Percentiles rank a stretch among this genome's conserved stretches.
These are phyloP conservation scores for Actias luna DNA, from an alignment of 2,888 invertebrate genomes.

Conservation along the genomic window DNA sequence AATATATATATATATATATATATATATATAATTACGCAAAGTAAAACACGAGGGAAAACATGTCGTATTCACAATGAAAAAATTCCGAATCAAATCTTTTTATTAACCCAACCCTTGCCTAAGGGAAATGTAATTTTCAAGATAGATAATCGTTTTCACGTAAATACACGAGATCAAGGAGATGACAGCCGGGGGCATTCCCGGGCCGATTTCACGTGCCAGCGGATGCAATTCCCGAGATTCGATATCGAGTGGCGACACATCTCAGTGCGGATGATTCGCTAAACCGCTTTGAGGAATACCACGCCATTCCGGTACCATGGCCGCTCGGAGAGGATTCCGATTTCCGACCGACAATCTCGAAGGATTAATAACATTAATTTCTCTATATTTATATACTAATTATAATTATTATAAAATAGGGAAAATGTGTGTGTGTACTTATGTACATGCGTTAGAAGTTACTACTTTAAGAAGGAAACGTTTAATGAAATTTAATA, in stretches of 20 bases:
- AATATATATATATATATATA: background rate
- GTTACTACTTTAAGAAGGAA: too few relatives aligned
- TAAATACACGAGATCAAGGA: background rate
- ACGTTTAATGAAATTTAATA: too few relatives aligned
- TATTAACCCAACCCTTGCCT: background rate
- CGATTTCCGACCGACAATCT: background rate
- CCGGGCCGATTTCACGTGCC: slow-evolving; percentile 44
- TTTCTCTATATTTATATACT: too few relatives aligned
- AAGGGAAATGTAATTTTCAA: background rate
- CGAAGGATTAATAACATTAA: too few relatives aligned
- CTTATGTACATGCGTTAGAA: too few relatives aligned
- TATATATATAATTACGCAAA: too few relatives aligned
- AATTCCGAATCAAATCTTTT: background rate
- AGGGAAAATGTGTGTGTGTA: too few relatives aligned
- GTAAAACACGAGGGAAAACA: too few relatives aligned
- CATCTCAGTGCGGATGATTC: slow-evolving; percentile 2
- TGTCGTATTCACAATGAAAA: background rate
- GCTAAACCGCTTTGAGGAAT: slow-evolving; percentile 28
- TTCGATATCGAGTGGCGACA: slow-evolving; percentile 21
- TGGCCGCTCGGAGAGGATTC: background rate
- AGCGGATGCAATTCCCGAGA: slow-evolving; percentile 42
- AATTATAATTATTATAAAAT: too few relatives aligned
- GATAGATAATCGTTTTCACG: background rate
- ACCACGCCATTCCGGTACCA: slow-evolving; percentile 7
- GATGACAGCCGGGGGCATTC: slow-evolving; percentile 20